These are phyloP conservation scores for Lagothrix lagotricha DNA, from an alignment of 2,797 vertebrate genomes.

Conservation along the genomic window DNA sequence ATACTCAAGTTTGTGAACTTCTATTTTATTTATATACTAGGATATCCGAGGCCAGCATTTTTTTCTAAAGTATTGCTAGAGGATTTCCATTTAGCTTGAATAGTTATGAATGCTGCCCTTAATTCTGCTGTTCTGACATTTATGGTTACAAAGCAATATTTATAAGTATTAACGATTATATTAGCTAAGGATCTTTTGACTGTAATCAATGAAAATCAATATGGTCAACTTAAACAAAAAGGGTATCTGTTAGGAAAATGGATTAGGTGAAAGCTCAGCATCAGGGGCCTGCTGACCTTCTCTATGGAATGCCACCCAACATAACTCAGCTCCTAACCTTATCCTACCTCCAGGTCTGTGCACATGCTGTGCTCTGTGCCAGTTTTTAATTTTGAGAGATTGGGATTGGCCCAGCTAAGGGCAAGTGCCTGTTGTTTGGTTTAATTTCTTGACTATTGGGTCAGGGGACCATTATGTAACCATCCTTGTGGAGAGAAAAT, in stretches of 20 bases:
- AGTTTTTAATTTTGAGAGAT: conserved; percentile 18
- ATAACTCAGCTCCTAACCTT: neutral
- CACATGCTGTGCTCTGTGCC: neutral
- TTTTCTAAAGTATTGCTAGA: neutral
- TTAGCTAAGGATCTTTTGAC: neutral
- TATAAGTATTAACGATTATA: neutral
- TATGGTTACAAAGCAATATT: neutral
- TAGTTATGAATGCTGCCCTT: neutral
- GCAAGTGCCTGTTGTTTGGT: neutral
- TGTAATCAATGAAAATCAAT: neutral
- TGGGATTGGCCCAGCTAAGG: neutral
- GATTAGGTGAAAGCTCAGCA: neutral
- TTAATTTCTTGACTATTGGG: neutral
- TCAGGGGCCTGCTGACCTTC: neutral
- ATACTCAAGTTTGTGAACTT: neutral
- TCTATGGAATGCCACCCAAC: neutral
- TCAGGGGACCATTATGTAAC: neutral
- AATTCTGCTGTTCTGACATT: neutral
- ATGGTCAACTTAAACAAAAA: neutral
- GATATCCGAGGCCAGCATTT: neutral
- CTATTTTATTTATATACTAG: neutral
- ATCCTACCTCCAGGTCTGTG: neutral
- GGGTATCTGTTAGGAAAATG: neutral
- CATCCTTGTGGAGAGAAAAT: neutral
- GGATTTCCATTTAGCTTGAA: neutral